phyloP scores from a whole-genome alignment of 2,888 invertebrate species.

The Perizoma affinitatum region DNA sequence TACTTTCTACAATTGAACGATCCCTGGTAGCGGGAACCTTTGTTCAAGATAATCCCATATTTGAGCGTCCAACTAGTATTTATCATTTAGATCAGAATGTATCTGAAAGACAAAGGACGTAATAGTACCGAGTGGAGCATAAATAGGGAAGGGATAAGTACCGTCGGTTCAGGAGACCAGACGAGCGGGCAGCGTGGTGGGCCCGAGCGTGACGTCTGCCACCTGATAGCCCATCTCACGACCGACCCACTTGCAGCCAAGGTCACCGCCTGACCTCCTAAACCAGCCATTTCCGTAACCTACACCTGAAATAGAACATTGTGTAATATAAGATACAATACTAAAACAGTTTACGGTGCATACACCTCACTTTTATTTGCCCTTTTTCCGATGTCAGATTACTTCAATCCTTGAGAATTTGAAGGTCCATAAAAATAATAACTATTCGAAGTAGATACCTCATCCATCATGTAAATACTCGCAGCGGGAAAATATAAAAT shows the following conservation, averaged over 20 bases:
- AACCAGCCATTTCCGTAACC: constrained; percentile 65
- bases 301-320: constrained; percentile 53
- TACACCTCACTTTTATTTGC: constrained; percentile 19
- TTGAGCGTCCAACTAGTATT: constrained; percentile 12
- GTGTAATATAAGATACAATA: constrained; percentile 34
- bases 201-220: constrained; percentile 80
- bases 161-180: constrained; percentile 32
- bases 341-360: constrained; percentile 15
- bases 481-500: constrained; percentile 21
- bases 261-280: constrained; percentile 80
- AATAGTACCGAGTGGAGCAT: constrained; percentile 18
- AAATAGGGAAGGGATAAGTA: constrained; percentile 31
- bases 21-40: constrained; percentile 17
- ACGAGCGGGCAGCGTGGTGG: constrained; percentile 47
- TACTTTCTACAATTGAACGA: constrained; percentile 21
- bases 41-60: constrained; percentile 21
- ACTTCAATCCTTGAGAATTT: constrained; percentile 23
- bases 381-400: constrained; percentile 25
- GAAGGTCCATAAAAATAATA: constrained; percentile 41
- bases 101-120: constrained; percentile 17
- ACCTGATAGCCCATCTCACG: constrained; percentile 82
- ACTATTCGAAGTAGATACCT: constrained; percentile 42
- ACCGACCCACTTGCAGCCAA: constrained; percentile 79
- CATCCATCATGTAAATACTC: constrained; percentile 52
- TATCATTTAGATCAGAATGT: constrained; percentile 27